phyloP scores from a whole-genome alignment of 2,797 vertebrate genomes.

The Poeciliopsis gracilis region DNA sequence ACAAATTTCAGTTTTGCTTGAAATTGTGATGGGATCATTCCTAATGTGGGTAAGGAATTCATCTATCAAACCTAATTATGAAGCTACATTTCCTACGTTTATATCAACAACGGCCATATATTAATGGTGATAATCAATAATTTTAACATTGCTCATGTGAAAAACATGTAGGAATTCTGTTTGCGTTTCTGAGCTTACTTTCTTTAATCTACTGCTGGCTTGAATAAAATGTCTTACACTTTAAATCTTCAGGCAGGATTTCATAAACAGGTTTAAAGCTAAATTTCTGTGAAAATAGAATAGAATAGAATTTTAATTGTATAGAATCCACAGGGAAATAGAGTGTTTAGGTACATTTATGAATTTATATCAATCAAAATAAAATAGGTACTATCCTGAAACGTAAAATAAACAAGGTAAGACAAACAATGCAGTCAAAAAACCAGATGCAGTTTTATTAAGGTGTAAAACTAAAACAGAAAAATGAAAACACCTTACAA shows the following conservation, averaged over 20 bases:
- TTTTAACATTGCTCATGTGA: background rate
- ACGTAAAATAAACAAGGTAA: background rate
- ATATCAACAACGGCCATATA: too few species aligned
- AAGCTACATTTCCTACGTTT: background rate
- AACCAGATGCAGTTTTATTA: background rate
- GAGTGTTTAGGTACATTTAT: background rate
- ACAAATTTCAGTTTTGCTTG: too few species aligned
- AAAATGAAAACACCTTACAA: background rate
- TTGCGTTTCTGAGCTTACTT: background rate
- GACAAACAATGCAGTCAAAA: background rate
- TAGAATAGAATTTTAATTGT: background rate
- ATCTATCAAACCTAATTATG: background rate
- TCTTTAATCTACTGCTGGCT: slow-evolving; percentile 18
- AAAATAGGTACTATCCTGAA: background rate
- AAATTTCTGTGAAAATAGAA: background rate
- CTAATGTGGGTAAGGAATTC: too few species aligned
- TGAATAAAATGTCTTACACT: slow-evolving; percentile 20
- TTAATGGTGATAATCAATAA: too few species aligned
- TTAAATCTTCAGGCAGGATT: slow-evolving; percentile 7
- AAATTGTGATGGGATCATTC: too few species aligned
- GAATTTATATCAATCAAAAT: background rate
- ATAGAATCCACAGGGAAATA: background rate
- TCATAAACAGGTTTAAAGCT: slow-evolving; percentile 7
- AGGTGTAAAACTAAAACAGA: background rate
- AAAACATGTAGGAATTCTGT: background rate